Percentiles rank a stretch among this genome's conserved stretches.
Evolutionary conservation across 2,113 vertebrate species (phyloP).

Genomic region (Chionodraco myersi): DNA sequence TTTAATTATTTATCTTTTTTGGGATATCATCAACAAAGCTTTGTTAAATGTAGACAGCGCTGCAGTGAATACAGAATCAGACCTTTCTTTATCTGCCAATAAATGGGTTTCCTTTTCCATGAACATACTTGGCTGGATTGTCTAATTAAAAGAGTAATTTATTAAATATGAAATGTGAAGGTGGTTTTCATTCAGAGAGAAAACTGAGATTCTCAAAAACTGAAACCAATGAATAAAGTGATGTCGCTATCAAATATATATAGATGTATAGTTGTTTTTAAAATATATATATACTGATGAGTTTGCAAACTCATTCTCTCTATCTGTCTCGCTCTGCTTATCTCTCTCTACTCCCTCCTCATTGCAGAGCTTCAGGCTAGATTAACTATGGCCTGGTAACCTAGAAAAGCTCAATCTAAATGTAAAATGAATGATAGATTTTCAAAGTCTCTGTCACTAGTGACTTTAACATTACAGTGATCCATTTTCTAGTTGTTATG

Average conservation of each 20-base stretch:
- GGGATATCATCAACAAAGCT: slow-evolving; percentile 13
- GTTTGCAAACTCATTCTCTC: neutral
- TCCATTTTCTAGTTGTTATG: neutral
- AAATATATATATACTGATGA: neutral
- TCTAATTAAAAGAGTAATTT: slow-evolving; percentile 32
- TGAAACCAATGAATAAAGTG: neutral
- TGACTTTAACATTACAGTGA: neutral
- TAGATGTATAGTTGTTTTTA: neutral
- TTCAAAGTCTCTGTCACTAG: neutral
- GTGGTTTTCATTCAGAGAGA: slow-evolving; percentile 6
- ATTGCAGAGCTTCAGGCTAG: slow-evolving; percentile 28
- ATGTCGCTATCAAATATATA: neutral
- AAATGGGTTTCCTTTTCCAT: slow-evolving; percentile 23
- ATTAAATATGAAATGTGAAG: slow-evolving; percentile 16
- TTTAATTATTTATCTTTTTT: neutral
- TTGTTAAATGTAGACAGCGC: slow-evolving; percentile 15
- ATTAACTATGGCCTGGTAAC: slow-evolving; percentile 36
- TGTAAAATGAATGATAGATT: slow-evolving; percentile 26
- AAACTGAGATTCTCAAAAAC: slow-evolving; percentile 9
- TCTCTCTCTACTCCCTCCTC: neutral
- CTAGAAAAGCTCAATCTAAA: slow-evolving; percentile 32
- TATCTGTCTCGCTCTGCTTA: neutral
- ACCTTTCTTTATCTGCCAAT: slow-evolving; percentile 30
- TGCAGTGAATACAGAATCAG: slow-evolving; percentile 20
- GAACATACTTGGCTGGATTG: slow-evolving; percentile 25